phyloP scores from a whole-genome alignment of 2,113 vertebrate species.

The Cyanistes caeruleus region DNA sequence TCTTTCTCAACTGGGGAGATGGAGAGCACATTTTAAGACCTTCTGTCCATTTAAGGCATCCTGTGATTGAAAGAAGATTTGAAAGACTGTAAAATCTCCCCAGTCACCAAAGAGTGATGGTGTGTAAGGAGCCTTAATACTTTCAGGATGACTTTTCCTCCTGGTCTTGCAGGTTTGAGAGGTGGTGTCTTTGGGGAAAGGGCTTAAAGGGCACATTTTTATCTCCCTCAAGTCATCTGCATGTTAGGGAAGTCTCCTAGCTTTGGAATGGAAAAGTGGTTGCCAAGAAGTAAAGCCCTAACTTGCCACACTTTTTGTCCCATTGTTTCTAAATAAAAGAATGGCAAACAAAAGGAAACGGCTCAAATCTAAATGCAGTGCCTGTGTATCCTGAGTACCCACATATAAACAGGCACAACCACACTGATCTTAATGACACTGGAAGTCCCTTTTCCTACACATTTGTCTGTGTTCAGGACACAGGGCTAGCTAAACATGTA shows the following conservation, averaged over 20 bases:
- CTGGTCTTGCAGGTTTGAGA: conserved; percentile 53
- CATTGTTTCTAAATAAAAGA: conserved; percentile 42
- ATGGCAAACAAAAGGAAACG: conserved; percentile 23
- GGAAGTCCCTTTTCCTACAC: neutral
- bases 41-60: conserved; percentile 81
- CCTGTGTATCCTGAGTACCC: neutral
- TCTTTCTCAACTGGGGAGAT: conserved; percentile 75
- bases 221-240: conserved; percentile 18
- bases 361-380: conserved; percentile 31
- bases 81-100: conserved; percentile 76
- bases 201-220: conserved; percentile 25
- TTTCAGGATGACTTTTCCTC: conserved; percentile 58
- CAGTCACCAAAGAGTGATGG: conserved; percentile 60
- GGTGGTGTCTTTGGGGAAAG: neutral
- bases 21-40: conserved; percentile 74
- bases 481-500: neutral
- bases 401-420: neutral
- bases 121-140: conserved; percentile 46
- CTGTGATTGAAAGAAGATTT: conserved; percentile 77
- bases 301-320: conserved; percentile 24
- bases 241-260: neutral
- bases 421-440: neutral
- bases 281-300: conserved; percentile 23
- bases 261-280: neutral
- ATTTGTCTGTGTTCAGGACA: neutral